Percentiles rank a stretch among this genome's conserved stretches.
Evolutionary conservation across 1,140 invertebrate genomes (phyloP).

Genomic region (Atta texana): DNA sequence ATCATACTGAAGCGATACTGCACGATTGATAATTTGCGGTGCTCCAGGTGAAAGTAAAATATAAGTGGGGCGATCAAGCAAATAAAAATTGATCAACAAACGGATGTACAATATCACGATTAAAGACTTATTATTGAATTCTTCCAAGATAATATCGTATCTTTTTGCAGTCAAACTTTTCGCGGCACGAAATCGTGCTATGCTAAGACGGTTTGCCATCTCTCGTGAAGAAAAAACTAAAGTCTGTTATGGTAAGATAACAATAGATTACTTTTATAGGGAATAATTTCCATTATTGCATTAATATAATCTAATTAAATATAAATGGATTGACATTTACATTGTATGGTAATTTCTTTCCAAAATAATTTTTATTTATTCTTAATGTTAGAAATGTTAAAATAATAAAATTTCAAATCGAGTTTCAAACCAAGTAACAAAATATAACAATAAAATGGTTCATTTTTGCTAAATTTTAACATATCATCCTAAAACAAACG

Average conservation of each 20-base stretch:
- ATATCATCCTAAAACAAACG: not conserved
- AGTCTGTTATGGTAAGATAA: conserved; percentile 83
- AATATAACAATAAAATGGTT: not conserved
- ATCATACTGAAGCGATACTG: conserved; percentile 24
- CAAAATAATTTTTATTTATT: not conserved
- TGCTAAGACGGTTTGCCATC: conserved; percentile 72
- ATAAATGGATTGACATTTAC: not conserved
- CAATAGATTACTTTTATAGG: not conserved
- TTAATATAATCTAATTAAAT: not conserved
- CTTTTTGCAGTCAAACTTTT: conserved; percentile 75
- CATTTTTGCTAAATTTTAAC: not conserved
- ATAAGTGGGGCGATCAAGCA: not conserved
- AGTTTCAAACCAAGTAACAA: not conserved
- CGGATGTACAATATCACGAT: not conserved
- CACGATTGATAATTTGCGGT: conserved; percentile 24
- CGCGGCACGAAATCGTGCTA: conserved; percentile 77
- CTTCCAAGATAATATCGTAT: not conserved
- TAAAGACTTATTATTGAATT: not conserved
- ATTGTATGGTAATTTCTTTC: not conserved
- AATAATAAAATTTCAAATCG: not conserved
- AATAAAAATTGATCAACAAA: not conserved
- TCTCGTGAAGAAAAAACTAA: conserved; percentile 77
- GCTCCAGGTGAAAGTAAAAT: conserved; percentile 12
- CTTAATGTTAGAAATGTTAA: not conserved
- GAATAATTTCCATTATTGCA: not conserved